Conservation (phyloP, 2,888 invertebrate species). For the Eudemis profundana region DNA sequence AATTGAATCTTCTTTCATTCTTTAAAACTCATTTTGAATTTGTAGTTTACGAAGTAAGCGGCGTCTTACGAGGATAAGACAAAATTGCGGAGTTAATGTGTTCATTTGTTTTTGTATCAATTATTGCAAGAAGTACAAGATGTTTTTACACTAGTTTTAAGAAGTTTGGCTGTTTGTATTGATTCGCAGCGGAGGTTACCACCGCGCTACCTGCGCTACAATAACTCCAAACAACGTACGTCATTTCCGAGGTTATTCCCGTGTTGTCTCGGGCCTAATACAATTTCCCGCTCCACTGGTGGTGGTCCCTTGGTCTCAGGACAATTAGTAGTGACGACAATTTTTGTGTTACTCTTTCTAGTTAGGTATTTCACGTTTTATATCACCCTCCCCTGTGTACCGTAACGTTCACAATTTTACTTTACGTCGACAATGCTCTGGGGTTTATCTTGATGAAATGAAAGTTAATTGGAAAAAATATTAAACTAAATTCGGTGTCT, state of each 20-base stretch:
- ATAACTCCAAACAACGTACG: slow-evolving; percentile 44
- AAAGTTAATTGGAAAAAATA: slow-evolving; percentile 42
- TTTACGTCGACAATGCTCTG: slow-evolving; percentile 38
- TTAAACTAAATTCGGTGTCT: slow-evolving; percentile 28
- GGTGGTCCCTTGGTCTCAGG: slow-evolving; percentile 75
- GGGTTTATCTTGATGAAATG: slow-evolving; percentile 29
- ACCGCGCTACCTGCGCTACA: background rate
- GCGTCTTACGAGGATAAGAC: no score
- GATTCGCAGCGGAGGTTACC: slow-evolving; percentile 10
- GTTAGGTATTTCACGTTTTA: slow-evolving; percentile 43
- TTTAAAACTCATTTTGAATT: no score
- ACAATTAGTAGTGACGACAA: slow-evolving; percentile 78
- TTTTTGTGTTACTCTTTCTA: slow-evolving; percentile 68
- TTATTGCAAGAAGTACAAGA: no score
- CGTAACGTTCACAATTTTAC: slow-evolving; percentile 41
- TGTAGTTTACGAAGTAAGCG: no score
- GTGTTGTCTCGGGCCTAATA: slow-evolving; percentile 72
- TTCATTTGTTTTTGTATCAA: no score
- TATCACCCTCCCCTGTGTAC: slow-evolving; percentile 37
- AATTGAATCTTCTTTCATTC: no score
- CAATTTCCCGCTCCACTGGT: slow-evolving; percentile 78
- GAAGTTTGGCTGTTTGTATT: no score
- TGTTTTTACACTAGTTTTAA: no score
- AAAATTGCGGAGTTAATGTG: no score
- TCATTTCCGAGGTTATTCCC: slow-evolving; percentile 50